A percentile compares a stretch with the other conserved stretches of the same genome.
These are phyloP conservation scores for Aplocera efformata DNA, from an alignment of 2,888 invertebrate genomes.

Conservation along the genomic window DNA sequence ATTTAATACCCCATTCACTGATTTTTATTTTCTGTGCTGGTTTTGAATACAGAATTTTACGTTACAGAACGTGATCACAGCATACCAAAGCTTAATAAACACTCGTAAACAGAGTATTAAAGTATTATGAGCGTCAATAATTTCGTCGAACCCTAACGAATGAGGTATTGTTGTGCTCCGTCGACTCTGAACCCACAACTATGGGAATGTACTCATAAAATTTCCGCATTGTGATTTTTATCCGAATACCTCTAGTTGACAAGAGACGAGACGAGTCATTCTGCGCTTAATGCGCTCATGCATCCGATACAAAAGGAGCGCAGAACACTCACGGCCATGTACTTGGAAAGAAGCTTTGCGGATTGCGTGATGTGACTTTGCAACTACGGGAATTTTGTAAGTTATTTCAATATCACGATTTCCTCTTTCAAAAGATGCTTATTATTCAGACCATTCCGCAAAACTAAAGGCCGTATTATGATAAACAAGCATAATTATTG, in stretches of 20 bases:
- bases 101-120: constrained; percentile 27
- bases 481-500: neutral
- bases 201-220: constrained; percentile 66
- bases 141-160: constrained; percentile 70
- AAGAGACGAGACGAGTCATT: constrained; percentile 33
- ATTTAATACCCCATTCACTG: constrained; percentile 9
- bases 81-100: constrained; percentile 30
- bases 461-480: neutral
- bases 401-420: constrained; percentile 12
- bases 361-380: constrained; percentile 21
- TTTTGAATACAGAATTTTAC: constrained; percentile 21
- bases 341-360: constrained; percentile 37
- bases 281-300: constrained; percentile 39
- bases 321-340: constrained; percentile 28
- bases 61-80: constrained; percentile 21
- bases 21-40: constrained; percentile 17
- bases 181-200: constrained; percentile 44
- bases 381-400: constrained; percentile 14
- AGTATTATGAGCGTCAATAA: constrained; percentile 43
- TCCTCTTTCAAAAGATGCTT: neutral
- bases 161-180: constrained; percentile 59
- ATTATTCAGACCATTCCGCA: too few species aligned
- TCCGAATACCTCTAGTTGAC: constrained; percentile 46
- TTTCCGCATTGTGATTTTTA: constrained; percentile 65
- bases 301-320: constrained; percentile 51